Evolutionary conservation across 2,113 vertebrate species (phyloP), one percentile per base, ranked within the genome.

Genomic region (Lathamus discolor): DNA sequence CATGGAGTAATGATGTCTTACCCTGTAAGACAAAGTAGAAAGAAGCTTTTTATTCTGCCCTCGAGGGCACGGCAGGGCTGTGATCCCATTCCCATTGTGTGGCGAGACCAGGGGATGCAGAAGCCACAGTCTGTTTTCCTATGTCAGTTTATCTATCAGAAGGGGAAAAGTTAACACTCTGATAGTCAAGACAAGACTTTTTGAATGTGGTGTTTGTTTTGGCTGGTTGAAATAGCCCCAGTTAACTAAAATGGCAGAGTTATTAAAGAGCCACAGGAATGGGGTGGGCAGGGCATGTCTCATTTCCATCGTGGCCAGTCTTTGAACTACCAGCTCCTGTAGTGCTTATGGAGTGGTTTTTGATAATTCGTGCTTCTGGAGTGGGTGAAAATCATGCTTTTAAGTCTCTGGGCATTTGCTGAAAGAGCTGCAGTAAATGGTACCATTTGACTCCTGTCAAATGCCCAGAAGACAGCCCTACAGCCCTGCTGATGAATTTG

Each of bases 41-140:
- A 96, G 89, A 95, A 73, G 92, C 70, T 96, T 97, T 95, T 97
- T 88, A 92, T 96, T 92, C 80, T 2, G 2, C 83, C 94, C 86
- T 92, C 2, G 2, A 69, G 95, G 97, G 72, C 91, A 86, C 0
- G 1, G 78, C n/a, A 41, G 70, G 67, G 75, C 86, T 83, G 73
- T 84, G 91, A 96, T 91, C 73, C 2, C 95, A 95, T 94, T 97
- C 92, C 86, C 82, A 89, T 93, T 92, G 94, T 92, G 79, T 39
- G 59, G 7, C 68, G 79, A 54, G 49, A 83, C 10, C 43, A 27
- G 57, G 39, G 76, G 37, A 57, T 77, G 80, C 55, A 89, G 49
- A 75, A 90, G 66, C 61, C 92, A 78, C 87, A 90, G 41, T 83
- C 94, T 89, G 75, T 93, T 94, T 94, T 96, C 83, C 78, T 91